phyloP scores from a whole-genome alignment of 2,113 vertebrate genomes.

The Mixornis gularis region DNA sequence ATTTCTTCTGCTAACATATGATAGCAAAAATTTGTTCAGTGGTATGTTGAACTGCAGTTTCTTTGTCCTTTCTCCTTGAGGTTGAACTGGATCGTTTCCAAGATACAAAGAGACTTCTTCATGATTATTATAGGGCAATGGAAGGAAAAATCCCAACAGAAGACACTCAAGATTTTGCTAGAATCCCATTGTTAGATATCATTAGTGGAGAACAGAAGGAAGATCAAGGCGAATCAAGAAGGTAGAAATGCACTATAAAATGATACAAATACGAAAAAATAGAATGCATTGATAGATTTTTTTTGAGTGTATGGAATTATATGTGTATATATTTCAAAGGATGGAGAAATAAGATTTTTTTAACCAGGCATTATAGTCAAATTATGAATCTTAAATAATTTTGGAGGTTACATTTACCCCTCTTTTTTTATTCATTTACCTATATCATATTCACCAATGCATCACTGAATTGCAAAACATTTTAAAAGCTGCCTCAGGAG shows the following conservation, averaged over 20 bases:
- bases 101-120: conserved; percentile 78
- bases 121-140: conserved; percentile 84
- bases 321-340: background rate
- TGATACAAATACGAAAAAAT: background rate
- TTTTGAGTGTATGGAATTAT: background rate
- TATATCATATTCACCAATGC: background rate
- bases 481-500: background rate
- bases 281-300: background rate
- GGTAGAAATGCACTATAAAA: background rate
- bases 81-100: conserved; percentile 86
- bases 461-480: background rate
- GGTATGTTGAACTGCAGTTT: background rate
- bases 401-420: background rate
- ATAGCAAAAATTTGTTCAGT: background rate
- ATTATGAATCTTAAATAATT: background rate
- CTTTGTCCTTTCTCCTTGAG: conserved; percentile 62
- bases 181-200: conserved; percentile 72
- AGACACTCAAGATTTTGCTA: conserved; percentile 42
- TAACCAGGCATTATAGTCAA: background rate
- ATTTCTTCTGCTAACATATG: background rate
- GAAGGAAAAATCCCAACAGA: conserved; percentile 66
- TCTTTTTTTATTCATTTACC: background rate
- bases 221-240: conserved; percentile 28
- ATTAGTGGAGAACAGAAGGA: background rate
- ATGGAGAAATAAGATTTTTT: background rate